Conservation (phyloP, 2,888 invertebrate species). For the Emmelina monodactyla region DNA sequence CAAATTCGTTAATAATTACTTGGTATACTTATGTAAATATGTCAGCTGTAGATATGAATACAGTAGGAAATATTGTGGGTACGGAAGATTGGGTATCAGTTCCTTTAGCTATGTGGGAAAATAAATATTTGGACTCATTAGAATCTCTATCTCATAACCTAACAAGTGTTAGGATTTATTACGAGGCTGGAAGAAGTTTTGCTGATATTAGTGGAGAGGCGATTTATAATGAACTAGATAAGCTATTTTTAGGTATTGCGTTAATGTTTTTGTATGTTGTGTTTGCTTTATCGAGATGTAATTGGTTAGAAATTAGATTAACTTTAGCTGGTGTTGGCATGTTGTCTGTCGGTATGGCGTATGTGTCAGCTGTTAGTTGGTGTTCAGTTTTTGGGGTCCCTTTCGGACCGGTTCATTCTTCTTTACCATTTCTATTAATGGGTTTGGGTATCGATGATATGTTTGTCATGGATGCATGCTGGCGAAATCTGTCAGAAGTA, state of each 20-base stretch:
- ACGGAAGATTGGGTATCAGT: conserved; percentile 78
- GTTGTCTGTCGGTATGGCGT: conserved; percentile 76
- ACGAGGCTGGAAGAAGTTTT: conserved; percentile 73
- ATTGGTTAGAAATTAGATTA: conserved; percentile 76
- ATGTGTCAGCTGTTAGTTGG: conserved; percentile 73
- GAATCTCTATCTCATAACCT: conserved; percentile 29
- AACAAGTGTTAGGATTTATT: conserved; percentile 53
- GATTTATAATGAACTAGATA: conserved; percentile 77
- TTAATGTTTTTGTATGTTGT: conserved; percentile 80
- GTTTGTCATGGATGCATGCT: conserved; percentile 84
- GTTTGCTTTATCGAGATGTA: conserved; percentile 75
- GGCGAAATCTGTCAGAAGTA: conserved; percentile 69
- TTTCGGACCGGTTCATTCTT: conserved; percentile 84
- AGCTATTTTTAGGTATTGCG: conserved; percentile 71
- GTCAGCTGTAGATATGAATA: conserved; percentile 69
- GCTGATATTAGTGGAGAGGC: conserved; percentile 76
- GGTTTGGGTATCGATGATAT: conserved; percentile 86
- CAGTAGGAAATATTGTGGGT: conserved; percentile 74
- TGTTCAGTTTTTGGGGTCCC: conserved; percentile 75
- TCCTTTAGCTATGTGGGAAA: conserved; percentile 69
- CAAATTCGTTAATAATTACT: conserved; percentile 67
- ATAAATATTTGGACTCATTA: conserved; percentile 58
- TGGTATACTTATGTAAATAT: conserved; percentile 75
- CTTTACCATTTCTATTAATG: conserved; percentile 81
- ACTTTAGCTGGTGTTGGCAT: conserved; percentile 74